Evolutionary conservation across 1,140 invertebrate species (phyloP).

Genomic region (Drosophila obscura): DNA sequence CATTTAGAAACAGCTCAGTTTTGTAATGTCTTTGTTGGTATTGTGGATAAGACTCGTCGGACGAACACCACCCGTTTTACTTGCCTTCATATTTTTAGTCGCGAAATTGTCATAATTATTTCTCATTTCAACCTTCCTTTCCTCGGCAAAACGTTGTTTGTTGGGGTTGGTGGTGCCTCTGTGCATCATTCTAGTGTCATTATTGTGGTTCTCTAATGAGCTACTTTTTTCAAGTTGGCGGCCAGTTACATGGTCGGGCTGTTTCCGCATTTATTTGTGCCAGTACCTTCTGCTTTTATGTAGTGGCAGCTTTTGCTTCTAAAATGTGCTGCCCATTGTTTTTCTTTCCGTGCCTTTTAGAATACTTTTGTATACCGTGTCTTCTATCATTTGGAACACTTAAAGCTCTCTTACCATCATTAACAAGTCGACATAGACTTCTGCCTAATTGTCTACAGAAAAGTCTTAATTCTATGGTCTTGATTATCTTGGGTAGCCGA

Average conservation of each 20-base stretch:
- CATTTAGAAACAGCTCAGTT: too few relatives aligned
- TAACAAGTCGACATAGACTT: too few relatives aligned
- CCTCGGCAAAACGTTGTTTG: constrained; percentile 12
- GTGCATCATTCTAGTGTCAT: constrained; percentile 3
- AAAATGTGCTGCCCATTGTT: constrained; percentile 69
- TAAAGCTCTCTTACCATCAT: too few relatives aligned
- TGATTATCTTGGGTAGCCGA: too few relatives aligned
- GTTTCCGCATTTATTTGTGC: constrained; percentile 78
- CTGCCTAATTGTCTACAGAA: too few relatives aligned
- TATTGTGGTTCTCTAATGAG: constrained; percentile 61
- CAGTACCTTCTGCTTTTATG: constrained; percentile 63
- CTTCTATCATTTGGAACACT: too few relatives aligned
- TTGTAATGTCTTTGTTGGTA: too few relatives aligned
- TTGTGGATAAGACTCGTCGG: too few relatives aligned
- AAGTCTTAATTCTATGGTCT: too few relatives aligned
- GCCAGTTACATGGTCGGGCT: constrained; percentile 54
- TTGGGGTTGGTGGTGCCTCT: background rate
- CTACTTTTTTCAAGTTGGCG: constrained; percentile 73
- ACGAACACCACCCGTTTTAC: too few relatives aligned
- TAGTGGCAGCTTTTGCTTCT: constrained; percentile 37
- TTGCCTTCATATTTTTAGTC: constrained; percentile 50
- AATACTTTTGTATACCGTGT: too few relatives aligned
- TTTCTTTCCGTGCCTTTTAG: constrained; percentile 11
- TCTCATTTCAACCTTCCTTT: constrained; percentile 56
- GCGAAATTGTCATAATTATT: constrained; percentile 61